Base-by-base conservation (phyloP, 2,113 vertebrate genomes). In the Lasiurus cinereus region DNA sequence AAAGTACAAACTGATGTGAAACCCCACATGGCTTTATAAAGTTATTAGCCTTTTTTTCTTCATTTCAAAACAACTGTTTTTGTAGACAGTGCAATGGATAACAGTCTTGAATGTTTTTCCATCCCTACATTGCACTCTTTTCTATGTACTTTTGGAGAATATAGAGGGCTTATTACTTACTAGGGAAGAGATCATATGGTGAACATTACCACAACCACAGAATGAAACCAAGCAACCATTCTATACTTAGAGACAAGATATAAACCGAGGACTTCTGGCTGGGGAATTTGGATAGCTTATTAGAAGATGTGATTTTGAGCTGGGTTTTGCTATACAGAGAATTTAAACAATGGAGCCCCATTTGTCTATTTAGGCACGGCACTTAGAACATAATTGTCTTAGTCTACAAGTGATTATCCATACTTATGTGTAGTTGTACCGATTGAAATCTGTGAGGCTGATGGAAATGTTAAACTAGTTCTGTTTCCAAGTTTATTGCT, bases 31-130 rank as follows among this genome's bases (percentile, higher is more conserved):
- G 16, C 13, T 83, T 83, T 89, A 29, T 86, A 36, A 91, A 91
- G 33, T 80, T 48, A 33, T 62, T 88, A 83, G 50, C 4, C 21
- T 95, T 56, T 80, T 2, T 52, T 91, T 80, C 31, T n/a, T 94
- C 39, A n/a, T 87, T 94, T 74, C 56, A 90, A 59, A 84, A 69
- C 70, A 72, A 77, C 43, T 43, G 4, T 59, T 94, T 93, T 43
- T 64, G 2, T 88, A 43, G 15, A 66, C 15, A 59, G 22, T n/a
- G 2, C 48, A 67, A 48, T 83, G 33, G 7, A 24, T 74, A 18
- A 12, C 10, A 54, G 5, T 77, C 36, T 83, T 89, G 54, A 69
- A 48, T 43, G 2, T 90, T 86, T 79, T 62, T 88, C 13, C 62
- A 22, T 46, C 69, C 12, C n/a, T 78, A 36, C 9, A 62, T 36